Evolutionary conservation across 53 echinoderm and acorn worm species (phyloP).

Genomic region (Glandiceps talaboti): DNA sequence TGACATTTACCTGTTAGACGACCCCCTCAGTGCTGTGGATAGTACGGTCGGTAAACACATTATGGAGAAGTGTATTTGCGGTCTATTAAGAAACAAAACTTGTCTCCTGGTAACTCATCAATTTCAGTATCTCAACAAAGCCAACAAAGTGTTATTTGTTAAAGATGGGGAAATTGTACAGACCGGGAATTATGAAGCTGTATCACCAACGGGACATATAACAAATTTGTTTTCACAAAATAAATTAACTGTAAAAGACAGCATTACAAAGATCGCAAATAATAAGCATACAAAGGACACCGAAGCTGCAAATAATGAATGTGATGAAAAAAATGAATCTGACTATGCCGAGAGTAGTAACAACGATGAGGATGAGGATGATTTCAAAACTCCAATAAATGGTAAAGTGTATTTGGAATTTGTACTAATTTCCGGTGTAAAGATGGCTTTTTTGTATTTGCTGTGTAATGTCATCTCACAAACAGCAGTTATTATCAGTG

Average conservation of each 20-base stretch:
- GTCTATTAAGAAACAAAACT: slow-evolving; percentile 57
- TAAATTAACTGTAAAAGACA: not conserved
- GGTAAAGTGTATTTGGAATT: no score
- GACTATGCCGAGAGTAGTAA: not conserved
- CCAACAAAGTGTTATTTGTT: slow-evolving; percentile 55
- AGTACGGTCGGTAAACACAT: slow-evolving; percentile 85
- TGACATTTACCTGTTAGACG: slow-evolving; percentile 82
- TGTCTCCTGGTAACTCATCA: slow-evolving; percentile 86
- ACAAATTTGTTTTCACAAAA: no score
- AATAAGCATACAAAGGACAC: not conserved
- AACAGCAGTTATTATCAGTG: not conserved
- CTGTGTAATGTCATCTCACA: not conserved
- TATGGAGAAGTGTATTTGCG: slow-evolving; percentile 80
- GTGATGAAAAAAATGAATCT: no score
- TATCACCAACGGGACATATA: no score
- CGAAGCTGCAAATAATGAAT: not conserved
- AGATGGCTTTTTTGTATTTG: not conserved
- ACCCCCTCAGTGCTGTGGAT: slow-evolving; percentile 90
- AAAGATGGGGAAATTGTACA: slow-evolving; percentile 55
- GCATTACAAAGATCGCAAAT: not conserved
- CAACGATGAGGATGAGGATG: not conserved
- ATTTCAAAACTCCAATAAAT: no score
- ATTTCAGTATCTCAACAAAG: slow-evolving; percentile 81
- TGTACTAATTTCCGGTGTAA: not conserved
- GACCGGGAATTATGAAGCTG: slow-evolving; percentile 33